Conservation (phyloP, 2,888 invertebrate genomes). For the Acanthosepion esculentum region DNA sequence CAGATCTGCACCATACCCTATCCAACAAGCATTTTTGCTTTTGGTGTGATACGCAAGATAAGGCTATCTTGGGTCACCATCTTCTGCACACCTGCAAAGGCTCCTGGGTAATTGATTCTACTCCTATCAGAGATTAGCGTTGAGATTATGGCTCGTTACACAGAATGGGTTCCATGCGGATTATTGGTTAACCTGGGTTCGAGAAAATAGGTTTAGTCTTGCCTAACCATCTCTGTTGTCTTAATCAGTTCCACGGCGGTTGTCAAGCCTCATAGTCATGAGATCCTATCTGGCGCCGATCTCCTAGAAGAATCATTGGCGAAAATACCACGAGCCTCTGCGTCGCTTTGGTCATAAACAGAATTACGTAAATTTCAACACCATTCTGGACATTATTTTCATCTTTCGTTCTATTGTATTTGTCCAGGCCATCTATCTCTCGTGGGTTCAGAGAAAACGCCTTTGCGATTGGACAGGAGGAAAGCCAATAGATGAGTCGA, state of each 20-base stretch:
- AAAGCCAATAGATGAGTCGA: conserved; percentile 11
- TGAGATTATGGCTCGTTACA: not conserved
- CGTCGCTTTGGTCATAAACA: not conserved
- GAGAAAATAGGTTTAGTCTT: conserved; percentile 33
- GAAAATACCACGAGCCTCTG: not conserved
- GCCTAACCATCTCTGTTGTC: conserved; percentile 7
- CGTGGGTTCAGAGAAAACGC: not conserved
- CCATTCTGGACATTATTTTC: not conserved
- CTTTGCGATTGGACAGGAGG: not conserved
- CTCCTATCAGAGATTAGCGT: not conserved
- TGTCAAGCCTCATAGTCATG: conserved; percentile 20
- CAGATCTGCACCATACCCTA: conserved; percentile 33
- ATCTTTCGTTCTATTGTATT: not conserved
- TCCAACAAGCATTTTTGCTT: conserved; percentile 10
- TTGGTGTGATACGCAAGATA: conserved; percentile 33
- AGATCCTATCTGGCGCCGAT: conserved; percentile 33
- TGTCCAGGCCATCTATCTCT: not conserved
- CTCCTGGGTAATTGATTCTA: conserved; percentile 9
- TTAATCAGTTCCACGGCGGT: conserved; percentile 22
- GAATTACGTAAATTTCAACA: conserved; percentile 33
- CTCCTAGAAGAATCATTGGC: too few relatives aligned
- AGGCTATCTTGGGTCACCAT: conserved; percentile 12
- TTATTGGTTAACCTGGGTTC: conserved; percentile 23
- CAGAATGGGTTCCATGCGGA: conserved; percentile 21
- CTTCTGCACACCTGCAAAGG: conserved; percentile 21